phyloP scores from a whole-genome alignment of 2,113 vertebrate species.

The Sminthopsis crassicaudata region DNA sequence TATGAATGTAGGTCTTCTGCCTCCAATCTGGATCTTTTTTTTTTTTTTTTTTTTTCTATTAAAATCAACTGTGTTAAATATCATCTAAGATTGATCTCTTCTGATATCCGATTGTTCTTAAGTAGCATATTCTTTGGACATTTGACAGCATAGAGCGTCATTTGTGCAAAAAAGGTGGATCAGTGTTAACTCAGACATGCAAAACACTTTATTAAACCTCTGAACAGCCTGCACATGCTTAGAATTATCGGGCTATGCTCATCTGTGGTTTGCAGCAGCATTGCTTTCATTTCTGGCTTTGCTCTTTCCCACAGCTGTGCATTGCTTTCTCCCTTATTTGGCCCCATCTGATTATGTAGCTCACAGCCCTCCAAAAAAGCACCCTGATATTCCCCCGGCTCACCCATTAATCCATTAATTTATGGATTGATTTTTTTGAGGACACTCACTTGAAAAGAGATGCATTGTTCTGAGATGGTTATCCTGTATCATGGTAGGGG shows the following conservation, averaged over 20 bases:
- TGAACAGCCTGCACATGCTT: constrained; percentile 55
- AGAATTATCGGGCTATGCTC: constrained; percentile 49
- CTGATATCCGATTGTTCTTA: background rate
- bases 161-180: constrained; percentile 23
- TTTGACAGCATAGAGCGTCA: constrained; percentile 50
- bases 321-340: constrained; percentile 49
- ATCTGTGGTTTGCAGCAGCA: constrained; percentile 58
- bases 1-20: background rate
- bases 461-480: constrained; percentile 24
- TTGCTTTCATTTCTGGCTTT: constrained; percentile 48
- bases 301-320: constrained; percentile 47
- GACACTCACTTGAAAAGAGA: constrained; percentile 39
- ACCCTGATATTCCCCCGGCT: constrained; percentile 45
- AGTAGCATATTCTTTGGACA: constrained; percentile 30
- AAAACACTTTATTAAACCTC: constrained; percentile 54
- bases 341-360: background rate
- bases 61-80: background rate
- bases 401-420: background rate
- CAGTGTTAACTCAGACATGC: constrained; percentile 57
- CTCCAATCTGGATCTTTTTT: background rate
- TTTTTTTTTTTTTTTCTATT: background rate
- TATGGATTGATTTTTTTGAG: constrained; percentile 11
- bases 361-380: constrained; percentile 59
- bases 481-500: background rate
- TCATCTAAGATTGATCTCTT: background rate